phyloP scores from a whole-genome alignment of 2,888 invertebrate species.

The Andrena marginata region DNA sequence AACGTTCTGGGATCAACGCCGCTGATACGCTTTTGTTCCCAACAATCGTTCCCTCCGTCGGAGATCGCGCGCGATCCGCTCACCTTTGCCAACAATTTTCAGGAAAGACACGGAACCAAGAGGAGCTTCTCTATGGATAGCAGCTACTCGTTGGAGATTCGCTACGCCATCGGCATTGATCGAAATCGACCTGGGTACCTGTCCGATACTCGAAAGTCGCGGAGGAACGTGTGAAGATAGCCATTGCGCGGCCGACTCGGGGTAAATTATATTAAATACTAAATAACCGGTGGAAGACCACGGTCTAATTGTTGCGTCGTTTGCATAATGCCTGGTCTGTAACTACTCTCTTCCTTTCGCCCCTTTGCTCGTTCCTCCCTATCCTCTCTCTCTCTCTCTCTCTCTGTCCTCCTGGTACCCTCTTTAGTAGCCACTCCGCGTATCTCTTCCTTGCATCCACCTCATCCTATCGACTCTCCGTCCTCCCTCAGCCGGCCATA shows the following conservation, averaged over 20 bases:
- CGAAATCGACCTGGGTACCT: constrained; percentile 33
- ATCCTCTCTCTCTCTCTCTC: constrained; percentile 39
- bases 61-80: neutral
- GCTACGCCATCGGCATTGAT: constrained; percentile 20
- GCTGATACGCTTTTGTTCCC: constrained; percentile 36
- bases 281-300: constrained; percentile 77
- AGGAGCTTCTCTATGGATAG: neutral
- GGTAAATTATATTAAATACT: constrained; percentile 67
- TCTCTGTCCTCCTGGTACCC: constrained; percentile 35
- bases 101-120: neutral
- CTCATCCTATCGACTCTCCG: constrained; percentile 54
- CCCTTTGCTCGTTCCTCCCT: constrained; percentile 41
- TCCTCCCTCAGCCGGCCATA: constrained; percentile 40
- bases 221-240: constrained; percentile 72
- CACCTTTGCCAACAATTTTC: neutral
- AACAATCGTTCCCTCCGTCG: neutral
- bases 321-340: constrained; percentile 82
- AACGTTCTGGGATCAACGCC: neutral
- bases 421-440: constrained; percentile 57
- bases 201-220: constrained; percentile 40
- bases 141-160: neutral
- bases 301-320: constrained; percentile 82
- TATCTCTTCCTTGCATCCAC: constrained; percentile 54
- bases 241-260: constrained; percentile 65
- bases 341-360: constrained; percentile 72